Percentiles rank a stretch among this genome's conserved stretches.
Conservation (phyloP, 2,888 invertebrate species). For the Endotricha flammealis region DNA sequence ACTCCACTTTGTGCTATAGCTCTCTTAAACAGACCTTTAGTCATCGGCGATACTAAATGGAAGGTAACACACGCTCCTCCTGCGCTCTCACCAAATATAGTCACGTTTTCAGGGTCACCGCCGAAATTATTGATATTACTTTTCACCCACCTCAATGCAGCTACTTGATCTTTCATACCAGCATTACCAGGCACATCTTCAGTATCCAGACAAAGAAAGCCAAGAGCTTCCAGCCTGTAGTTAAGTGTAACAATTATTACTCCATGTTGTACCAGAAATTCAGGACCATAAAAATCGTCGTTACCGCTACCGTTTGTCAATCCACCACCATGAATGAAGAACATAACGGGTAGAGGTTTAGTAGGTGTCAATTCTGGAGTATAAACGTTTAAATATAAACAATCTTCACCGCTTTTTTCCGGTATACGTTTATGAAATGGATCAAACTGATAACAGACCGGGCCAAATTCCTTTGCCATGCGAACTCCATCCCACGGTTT, state of each 20-base stretch:
- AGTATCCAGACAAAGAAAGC: constrained; percentile 56
- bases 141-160: constrained; percentile 57
- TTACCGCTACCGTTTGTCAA: constrained; percentile 47
- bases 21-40: constrained; percentile 54
- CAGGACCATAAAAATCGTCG: constrained; percentile 49
- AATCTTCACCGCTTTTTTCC: constrained; percentile 45
- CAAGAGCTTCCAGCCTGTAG: constrained; percentile 55
- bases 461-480: constrained; percentile 45
- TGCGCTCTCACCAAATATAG: constrained; percentile 66
- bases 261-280: constrained; percentile 49
- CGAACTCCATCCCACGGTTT: constrained; percentile 52
- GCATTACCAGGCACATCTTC: constrained; percentile 64
- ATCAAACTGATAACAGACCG: constrained; percentile 40
- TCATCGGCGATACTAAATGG: constrained; percentile 63
- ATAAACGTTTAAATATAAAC: constrained; percentile 62
- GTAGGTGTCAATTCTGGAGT: constrained; percentile 39
- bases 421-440: constrained; percentile 16
- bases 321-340: constrained; percentile 59
- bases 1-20: constrained; percentile 85
- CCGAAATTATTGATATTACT: constrained; percentile 56
- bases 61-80: constrained; percentile 46
- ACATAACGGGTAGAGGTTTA: constrained; percentile 47
- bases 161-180: constrained; percentile 68
- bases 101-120: constrained; percentile 58
- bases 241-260: constrained; percentile 60